Evolutionary conservation across 2,888 invertebrate genomes (phyloP).

Genomic region (Sphaerophoria rueppellii): DNA sequence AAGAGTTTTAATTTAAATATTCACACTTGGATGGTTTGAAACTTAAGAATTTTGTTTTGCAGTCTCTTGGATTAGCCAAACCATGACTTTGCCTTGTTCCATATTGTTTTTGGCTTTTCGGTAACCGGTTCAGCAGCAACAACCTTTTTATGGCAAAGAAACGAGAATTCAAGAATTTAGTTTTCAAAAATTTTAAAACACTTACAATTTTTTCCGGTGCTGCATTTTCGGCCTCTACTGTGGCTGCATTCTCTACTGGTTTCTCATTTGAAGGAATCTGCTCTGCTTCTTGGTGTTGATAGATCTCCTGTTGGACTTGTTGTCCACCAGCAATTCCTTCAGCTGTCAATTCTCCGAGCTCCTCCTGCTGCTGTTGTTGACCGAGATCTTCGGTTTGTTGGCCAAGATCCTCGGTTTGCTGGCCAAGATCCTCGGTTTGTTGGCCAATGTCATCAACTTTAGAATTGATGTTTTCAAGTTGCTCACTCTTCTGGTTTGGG

Average conservation of each 20-base stretch:
- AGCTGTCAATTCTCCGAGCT: conserved; percentile 49
- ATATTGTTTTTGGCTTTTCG: conserved; percentile 75
- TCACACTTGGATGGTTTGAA: background rate
- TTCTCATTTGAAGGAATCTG: conserved; percentile 51
- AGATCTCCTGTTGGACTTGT: conserved; percentile 67
- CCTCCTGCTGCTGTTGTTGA: conserved; percentile 74
- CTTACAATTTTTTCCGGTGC: conserved; percentile 52
- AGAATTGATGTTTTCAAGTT: conserved; percentile 73
- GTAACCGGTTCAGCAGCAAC: conserved; percentile 75
- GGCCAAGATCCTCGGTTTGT: conserved; percentile 61
- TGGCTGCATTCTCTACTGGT: background rate
- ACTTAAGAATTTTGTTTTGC: background rate
- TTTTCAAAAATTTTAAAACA: background rate
- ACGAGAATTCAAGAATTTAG: background rate
- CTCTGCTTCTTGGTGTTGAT: conserved; percentile 72
- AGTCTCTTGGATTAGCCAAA: conserved; percentile 55
- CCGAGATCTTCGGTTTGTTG: conserved; percentile 48
- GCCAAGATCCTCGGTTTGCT: conserved; percentile 73
- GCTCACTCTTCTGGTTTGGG: conserved; percentile 65
- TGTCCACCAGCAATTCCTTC: conserved; percentile 48
- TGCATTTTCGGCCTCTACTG: background rate
- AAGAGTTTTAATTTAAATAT: background rate
- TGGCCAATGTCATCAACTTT: conserved; percentile 72
- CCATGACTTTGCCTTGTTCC: conserved; percentile 75
- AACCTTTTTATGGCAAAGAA: conserved; percentile 59